Conservation (phyloP, 2,113 vertebrate genomes). For the Strigops habroptila region DNA sequence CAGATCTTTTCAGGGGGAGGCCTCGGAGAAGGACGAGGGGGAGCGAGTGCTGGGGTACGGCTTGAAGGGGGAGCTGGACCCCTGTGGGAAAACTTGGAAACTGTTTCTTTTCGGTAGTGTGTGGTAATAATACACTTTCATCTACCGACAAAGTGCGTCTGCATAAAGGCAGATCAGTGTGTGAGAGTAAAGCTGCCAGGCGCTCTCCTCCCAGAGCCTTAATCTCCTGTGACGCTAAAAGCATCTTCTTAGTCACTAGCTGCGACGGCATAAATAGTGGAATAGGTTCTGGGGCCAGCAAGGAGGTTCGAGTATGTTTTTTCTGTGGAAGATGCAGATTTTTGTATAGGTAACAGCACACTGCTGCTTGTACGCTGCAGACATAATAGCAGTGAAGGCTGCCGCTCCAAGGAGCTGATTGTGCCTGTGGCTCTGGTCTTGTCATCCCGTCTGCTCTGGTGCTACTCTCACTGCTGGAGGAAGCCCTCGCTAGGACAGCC, state of each 20-base stretch:
- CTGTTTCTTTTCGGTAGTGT: background rate
- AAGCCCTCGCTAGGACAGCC: background rate
- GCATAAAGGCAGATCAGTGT: background rate
- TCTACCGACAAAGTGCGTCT: background rate
- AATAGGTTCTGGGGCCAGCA: background rate
- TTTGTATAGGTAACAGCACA: background rate
- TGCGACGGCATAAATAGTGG: background rate
- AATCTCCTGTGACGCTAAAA: conserved; percentile 14
- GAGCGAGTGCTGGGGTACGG: background rate
- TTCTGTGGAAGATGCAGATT: background rate
- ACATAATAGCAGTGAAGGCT: background rate
- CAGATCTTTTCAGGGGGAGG: background rate
- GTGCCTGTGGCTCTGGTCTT: background rate
- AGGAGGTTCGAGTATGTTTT: background rate
- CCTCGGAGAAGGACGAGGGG: background rate
- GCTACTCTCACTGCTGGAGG: background rate
- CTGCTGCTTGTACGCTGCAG: background rate
- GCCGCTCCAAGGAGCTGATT: background rate
- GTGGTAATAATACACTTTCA: background rate
- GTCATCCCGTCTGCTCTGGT: background rate
- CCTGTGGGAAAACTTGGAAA: conserved; percentile 16
- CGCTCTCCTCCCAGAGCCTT: background rate
- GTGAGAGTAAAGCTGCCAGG: background rate
- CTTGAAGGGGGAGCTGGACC: background rate
- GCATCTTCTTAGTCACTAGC: background rate